phyloP scores from a whole-genome alignment of 2,113 vertebrate genomes.

The Oxyruncus cristatus region DNA sequence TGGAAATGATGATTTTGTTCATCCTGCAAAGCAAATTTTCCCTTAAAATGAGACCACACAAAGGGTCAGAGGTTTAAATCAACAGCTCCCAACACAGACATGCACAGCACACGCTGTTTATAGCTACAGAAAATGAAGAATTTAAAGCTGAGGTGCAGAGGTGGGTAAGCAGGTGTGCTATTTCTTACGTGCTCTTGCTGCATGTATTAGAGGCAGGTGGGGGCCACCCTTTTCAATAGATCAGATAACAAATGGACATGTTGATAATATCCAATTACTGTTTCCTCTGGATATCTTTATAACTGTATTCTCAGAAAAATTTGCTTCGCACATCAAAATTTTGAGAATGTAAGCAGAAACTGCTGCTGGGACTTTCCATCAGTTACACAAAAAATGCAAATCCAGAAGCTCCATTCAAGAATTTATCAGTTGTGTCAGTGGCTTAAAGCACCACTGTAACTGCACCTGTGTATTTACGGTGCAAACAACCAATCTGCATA shows the following conservation, averaged over 20 bases:
- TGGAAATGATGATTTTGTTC: background rate
- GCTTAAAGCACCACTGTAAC: background rate
- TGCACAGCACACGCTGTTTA: rapidly evolving
- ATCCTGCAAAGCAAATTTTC: background rate
- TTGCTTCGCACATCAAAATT: background rate
- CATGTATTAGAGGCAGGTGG: background rate
- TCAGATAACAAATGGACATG: background rate
- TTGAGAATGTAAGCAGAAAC: background rate
- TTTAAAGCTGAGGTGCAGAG: background rate
- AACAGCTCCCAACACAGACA: background rate
- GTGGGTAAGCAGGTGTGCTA: background rate
- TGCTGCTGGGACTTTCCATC: background rate
- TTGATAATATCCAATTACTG: background rate
- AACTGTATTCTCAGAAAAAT: background rate
- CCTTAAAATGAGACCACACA: background rate
- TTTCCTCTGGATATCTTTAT: background rate
- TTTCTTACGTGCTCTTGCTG: background rate
- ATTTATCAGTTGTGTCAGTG: background rate
- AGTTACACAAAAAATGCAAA: background rate
- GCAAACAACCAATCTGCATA: background rate
- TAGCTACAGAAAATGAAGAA: background rate
- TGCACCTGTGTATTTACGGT: background rate
- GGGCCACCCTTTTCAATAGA: background rate
- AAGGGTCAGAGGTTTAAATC: background rate
- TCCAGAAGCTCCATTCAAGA: background rate